Conservation (phyloP, 2,797 vertebrate species). For the Euphonia xanthogaster region DNA sequence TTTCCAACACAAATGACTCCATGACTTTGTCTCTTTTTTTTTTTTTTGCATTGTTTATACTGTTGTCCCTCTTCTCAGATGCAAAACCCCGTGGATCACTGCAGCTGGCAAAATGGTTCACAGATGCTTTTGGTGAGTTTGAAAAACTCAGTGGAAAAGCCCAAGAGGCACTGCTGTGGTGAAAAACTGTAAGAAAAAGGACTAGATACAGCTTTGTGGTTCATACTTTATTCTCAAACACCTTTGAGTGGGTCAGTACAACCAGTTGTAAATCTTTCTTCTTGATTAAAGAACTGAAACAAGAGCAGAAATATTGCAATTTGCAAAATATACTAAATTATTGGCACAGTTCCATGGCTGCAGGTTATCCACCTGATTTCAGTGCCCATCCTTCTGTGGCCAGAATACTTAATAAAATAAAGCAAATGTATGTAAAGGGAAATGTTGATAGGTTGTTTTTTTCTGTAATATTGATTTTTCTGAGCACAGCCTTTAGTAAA, state of each 20-base stretch:
- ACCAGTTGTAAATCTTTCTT: not conserved
- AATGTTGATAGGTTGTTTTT: not conserved
- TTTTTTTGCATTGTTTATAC: not conserved
- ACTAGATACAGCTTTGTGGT: not conserved
- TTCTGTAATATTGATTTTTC: not conserved
- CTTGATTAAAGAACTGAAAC: not conserved
- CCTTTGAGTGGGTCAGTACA: not conserved
- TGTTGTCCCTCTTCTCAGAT: not conserved
- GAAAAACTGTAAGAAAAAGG: not conserved
- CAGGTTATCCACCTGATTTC: not conserved
- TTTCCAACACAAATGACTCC: not conserved
- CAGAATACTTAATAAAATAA: not conserved
- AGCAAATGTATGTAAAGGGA: not conserved
- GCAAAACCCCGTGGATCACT: not conserved
- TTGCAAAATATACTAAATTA: not conserved
- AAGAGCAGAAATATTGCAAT: not conserved
- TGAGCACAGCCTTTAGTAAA: not conserved
- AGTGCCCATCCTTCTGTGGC: not conserved
- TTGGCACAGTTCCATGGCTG: not conserved
- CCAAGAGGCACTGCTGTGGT: not conserved
- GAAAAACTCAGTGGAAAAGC: not conserved
- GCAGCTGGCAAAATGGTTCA: not conserved
- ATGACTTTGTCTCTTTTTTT: not conserved
- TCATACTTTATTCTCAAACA: not conserved
- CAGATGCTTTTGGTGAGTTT: not conserved